These are phyloP conservation scores for Troglohyphantes excavatus DNA, from an alignment of 2,888 invertebrate genomes.

Conservation along the genomic window DNA sequence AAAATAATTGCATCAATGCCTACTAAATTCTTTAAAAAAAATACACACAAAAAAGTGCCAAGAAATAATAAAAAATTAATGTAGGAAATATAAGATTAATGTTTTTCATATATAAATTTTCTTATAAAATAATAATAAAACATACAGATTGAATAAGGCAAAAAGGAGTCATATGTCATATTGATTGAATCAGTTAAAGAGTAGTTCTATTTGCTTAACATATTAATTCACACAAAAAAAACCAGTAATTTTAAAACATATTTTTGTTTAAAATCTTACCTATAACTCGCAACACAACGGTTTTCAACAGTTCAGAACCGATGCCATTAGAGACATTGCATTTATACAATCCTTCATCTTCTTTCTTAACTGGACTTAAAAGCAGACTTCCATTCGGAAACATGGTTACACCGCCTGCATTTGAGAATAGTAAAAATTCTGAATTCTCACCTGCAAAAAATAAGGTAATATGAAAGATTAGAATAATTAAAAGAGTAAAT, in stretches of 20 bases:
- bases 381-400: conserved; percentile 45
- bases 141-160: too few relatives aligned
- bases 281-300: conserved; percentile 47
- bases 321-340: conserved; percentile 64
- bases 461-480: not conserved
- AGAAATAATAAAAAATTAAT: too few relatives aligned
- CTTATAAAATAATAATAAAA: too few relatives aligned
- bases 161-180: too few relatives aligned
- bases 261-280: conserved; percentile 37
- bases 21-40: too few relatives aligned
- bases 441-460: not conserved
- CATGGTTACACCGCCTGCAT: not conserved
- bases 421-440: not conserved
- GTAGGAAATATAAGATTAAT: too few relatives aligned
- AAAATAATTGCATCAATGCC: too few relatives aligned
- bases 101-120: too few relatives aligned
- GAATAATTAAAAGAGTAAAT: not conserved
- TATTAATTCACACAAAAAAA: too few relatives aligned
- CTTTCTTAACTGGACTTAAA: conserved; percentile 25
- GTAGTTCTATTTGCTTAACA: too few relatives aligned
- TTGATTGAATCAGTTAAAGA: too few relatives aligned
- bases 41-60: too few relatives aligned
- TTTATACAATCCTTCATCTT: conserved; percentile 68
- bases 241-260: not conserved
- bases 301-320: conserved; percentile 41